Percentiles rank a stretch among this genome's conserved stretches.
Evolutionary conservation across 1,140 invertebrate species (phyloP).

Genomic region (Gerris buenoi): DNA sequence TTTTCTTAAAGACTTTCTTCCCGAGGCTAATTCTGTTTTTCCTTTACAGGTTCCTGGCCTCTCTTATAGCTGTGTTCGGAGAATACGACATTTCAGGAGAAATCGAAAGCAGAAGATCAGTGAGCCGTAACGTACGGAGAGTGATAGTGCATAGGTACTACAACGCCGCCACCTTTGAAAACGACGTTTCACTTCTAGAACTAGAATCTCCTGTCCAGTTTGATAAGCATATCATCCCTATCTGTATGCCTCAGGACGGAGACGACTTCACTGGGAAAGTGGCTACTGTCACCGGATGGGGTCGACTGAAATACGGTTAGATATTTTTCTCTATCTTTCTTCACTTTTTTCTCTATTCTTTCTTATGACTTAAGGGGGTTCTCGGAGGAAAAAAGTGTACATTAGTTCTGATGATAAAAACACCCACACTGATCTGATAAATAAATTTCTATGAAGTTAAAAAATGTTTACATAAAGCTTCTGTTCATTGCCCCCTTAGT

Average conservation of each 20-base stretch:
- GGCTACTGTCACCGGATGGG: conserved; percentile 70
- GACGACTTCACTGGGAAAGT: conserved; percentile 66
- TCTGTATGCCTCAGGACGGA: conserved; percentile 73
- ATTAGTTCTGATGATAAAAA: no score
- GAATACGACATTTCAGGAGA: conserved; percentile 79
- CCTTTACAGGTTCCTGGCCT: conserved; percentile 62
- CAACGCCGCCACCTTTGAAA: conserved; percentile 77
- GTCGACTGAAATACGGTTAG: conserved; percentile 42
- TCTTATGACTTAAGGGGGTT: no score
- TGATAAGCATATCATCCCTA: conserved; percentile 77
- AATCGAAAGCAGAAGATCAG: conserved; percentile 53
- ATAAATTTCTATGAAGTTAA: no score
- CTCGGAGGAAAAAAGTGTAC: no score
- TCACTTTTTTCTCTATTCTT: background rate
- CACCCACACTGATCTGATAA: no score
- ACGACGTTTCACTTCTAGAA: conserved; percentile 73
- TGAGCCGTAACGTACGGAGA: conserved; percentile 66
- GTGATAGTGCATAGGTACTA: conserved; percentile 81
- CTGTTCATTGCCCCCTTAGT: no score
- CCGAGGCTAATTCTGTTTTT: no score
- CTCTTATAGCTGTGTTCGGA: conserved; percentile 75
- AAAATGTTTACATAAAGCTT: no score
- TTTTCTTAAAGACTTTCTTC: no score
- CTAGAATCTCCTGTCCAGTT: conserved; percentile 68
- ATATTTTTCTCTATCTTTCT: background rate